Evolutionary conservation across 2,113 vertebrate genomes (phyloP).

Genomic region (Myrmecobius fasciatus): DNA sequence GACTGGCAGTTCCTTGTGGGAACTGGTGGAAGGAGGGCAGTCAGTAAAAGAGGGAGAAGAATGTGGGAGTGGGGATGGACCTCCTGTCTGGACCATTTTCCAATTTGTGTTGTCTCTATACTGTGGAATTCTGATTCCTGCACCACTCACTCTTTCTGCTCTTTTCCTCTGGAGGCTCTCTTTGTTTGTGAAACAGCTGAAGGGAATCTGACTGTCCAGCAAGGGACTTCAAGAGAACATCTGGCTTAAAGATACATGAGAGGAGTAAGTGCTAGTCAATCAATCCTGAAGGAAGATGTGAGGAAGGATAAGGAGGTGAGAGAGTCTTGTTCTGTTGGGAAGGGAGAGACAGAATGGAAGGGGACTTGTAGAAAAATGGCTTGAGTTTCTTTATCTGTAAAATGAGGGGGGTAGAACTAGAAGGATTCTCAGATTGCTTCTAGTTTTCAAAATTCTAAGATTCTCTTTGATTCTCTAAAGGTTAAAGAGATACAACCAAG

Average conservation of each 20-base stretch:
- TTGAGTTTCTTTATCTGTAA: constrained; percentile 36
- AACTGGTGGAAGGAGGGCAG: not conserved
- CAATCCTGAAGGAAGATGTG: not conserved
- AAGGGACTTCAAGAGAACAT: not conserved
- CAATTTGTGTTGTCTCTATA: not conserved
- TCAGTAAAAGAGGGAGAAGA: not conserved
- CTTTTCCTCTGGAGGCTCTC: not conserved
- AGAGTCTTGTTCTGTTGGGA: not conserved
- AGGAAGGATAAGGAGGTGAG: not conserved
- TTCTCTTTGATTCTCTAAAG: not conserved
- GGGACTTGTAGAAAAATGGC: constrained; percentile 2
- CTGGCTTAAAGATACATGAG: not conserved
- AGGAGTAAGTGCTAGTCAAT: not conserved
- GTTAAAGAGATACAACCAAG: not conserved
- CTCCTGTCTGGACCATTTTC: not conserved
- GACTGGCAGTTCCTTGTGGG: not conserved
- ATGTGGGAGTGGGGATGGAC: not conserved
- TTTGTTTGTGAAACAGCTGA: not conserved
- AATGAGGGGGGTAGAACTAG: not conserved
- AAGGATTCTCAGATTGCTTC: not conserved
- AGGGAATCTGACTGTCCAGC: not conserved
- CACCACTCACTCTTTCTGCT: not conserved
- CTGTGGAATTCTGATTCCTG: not conserved
- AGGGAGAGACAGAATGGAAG: constrained; percentile 19
- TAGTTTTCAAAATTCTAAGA: not conserved